Evolutionary conservation across 2,797 vertebrate species (phyloP).

Genomic region (Psittacula derbiana): DNA sequence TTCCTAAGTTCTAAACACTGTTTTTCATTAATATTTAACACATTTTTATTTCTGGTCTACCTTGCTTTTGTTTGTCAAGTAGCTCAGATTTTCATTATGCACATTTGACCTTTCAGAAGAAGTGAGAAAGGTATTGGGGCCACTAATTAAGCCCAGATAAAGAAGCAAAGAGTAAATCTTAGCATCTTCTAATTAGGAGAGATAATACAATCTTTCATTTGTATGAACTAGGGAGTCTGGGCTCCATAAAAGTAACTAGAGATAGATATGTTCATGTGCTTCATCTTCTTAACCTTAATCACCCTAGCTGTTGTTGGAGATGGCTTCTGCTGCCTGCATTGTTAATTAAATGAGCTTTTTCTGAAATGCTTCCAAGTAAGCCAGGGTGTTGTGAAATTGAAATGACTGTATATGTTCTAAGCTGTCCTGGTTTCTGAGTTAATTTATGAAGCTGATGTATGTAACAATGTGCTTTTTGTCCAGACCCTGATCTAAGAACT

Average conservation of each 20-base stretch:
- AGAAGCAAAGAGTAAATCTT: not conserved
- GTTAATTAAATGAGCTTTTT: not conserved
- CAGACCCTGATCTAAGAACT: not conserved
- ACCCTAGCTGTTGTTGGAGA: not conserved
- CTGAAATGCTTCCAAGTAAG: constrained; percentile 7
- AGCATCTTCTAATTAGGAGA: not conserved
- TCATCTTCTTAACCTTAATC: not conserved
- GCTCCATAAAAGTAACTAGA: not conserved
- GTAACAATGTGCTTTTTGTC: not conserved
- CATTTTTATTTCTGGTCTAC: not conserved
- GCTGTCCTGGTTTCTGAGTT: not conserved
- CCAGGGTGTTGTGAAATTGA: not conserved
- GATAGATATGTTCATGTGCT: not conserved
- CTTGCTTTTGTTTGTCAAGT: not conserved
- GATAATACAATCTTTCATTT: not conserved
- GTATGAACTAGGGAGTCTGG: not conserved
- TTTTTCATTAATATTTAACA: not conserved
- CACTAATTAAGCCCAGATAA: not conserved
- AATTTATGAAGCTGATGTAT: not conserved
- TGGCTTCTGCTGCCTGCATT: not conserved
- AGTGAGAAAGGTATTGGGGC: not conserved
- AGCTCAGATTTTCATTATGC: not conserved
- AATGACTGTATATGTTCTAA: not conserved
- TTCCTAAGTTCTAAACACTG: not conserved
- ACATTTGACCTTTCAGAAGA: not conserved